Percentiles rank a stretch among this genome's conserved stretches.
phyloP scores from a whole-genome alignment of 2,888 invertebrate genomes.

The Caenorhabditis sp. region DNA sequence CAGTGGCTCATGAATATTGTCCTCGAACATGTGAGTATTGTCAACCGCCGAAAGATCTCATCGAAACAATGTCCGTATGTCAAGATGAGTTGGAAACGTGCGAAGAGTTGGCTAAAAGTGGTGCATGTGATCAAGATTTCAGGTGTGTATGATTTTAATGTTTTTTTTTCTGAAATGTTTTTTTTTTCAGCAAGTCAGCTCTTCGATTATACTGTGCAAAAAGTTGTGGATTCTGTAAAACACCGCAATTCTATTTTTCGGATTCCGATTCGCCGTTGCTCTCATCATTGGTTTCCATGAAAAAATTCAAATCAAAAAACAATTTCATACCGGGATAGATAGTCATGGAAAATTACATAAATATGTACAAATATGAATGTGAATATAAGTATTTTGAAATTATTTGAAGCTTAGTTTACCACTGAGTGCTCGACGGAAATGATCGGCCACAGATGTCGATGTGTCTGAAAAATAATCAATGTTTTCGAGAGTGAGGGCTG shows the following conservation, averaged over 20 bases:
- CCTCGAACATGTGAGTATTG: slow-evolving; percentile 57
- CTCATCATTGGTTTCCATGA: slow-evolving; percentile 18
- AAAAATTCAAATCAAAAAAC: background rate
- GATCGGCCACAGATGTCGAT: slow-evolving; percentile 44
- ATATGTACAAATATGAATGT: background rate
- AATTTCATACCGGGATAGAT: background rate
- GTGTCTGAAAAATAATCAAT: slow-evolving; percentile 21
- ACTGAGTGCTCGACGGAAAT: slow-evolving; percentile 43
- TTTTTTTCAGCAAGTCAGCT: slow-evolving; percentile 41
- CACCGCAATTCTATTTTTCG: slow-evolving; percentile 54
- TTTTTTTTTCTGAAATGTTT: background rate
- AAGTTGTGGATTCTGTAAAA: slow-evolving; percentile 59
- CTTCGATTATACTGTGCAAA: slow-evolving; percentile 59
- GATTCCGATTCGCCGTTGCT: slow-evolving; percentile 35
- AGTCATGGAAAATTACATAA: too few relatives aligned
- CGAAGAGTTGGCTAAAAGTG: slow-evolving; percentile 52
- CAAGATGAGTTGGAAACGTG: slow-evolving; percentile 59
- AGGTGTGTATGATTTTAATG: slow-evolving; percentile 17
- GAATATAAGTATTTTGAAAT: background rate
- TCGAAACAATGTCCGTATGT: slow-evolving; percentile 45
- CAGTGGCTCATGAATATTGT: slow-evolving; percentile 59
- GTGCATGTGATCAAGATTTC: slow-evolving; percentile 56
- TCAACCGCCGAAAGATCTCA: slow-evolving; percentile 43
- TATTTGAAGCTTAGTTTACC: slow-evolving; percentile 17
- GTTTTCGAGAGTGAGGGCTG: background rate